A percentile compares a stretch with the other conserved stretches of the same genome.
phyloP scores from a whole-genome alignment of 2,888 invertebrate species.

The Ormyrus thymus region DNA sequence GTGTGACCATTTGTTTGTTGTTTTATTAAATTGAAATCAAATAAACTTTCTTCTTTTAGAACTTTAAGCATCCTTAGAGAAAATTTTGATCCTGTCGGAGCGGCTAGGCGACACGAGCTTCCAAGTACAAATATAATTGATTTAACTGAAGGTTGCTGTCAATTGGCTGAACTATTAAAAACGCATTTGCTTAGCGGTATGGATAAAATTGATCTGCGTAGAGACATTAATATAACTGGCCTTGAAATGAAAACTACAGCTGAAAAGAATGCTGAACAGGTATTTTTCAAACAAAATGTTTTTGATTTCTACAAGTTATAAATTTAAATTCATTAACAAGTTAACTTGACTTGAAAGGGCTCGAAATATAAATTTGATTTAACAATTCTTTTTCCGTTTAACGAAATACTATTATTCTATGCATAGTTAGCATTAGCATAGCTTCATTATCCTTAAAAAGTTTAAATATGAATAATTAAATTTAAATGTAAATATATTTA shows the following conservation, averaged over 20 bases:
- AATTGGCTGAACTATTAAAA: conserved; percentile 80
- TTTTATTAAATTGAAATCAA: conserved; percentile 6
- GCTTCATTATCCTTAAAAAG: not conserved
- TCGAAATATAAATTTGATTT: not conserved
- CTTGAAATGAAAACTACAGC: conserved; percentile 76
- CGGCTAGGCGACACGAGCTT: conserved; percentile 72
- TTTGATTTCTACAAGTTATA: not conserved
- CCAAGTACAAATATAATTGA: conserved; percentile 81
- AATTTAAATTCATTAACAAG: not conserved
- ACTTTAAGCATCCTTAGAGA: conserved; percentile 75
- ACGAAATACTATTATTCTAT: not conserved
- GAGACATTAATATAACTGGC: conserved; percentile 68
- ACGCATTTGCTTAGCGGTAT: conserved; percentile 74
- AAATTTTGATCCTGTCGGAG: conserved; percentile 77
- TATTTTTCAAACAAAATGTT: conserved; percentile 61
- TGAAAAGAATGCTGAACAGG: conserved; percentile 79
- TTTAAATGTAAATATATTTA: not conserved
- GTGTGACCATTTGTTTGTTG: not conserved
- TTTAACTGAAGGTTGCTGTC: conserved; percentile 79
- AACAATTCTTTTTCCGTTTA: not conserved
- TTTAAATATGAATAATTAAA: not conserved
- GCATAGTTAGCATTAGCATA: not conserved
- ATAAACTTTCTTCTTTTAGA: conserved; percentile 63
- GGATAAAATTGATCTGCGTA: conserved; percentile 65
- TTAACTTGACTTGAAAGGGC: not conserved